Conservation (phyloP, 1,140 invertebrate species). For the Samia ricini region DNA sequence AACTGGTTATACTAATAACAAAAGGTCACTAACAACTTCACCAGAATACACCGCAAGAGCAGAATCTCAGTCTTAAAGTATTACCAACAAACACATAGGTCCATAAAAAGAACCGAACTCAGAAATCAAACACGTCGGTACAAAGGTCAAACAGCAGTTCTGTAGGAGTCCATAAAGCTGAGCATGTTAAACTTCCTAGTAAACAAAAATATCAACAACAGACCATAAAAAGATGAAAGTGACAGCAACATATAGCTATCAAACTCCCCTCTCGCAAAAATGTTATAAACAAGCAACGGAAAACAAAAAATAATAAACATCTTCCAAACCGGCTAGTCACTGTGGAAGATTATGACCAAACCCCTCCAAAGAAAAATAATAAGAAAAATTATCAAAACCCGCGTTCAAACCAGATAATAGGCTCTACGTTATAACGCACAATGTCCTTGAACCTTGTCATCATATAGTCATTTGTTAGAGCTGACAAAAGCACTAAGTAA, state of each 20-base stretch:
- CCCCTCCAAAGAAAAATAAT: neutral
- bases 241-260: neutral
- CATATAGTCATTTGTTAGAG: neutral
- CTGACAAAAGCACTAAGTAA: neutral
- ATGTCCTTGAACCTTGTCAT: neutral
- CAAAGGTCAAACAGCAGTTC: neutral
- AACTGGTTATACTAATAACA: constrained; percentile 1
- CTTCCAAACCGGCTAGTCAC: no score
- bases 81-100: no score
- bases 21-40: neutral
- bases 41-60: no score
- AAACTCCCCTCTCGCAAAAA: neutral
- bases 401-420: neutral
- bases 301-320: neutral
- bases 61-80: no score
- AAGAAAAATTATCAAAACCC: no score
- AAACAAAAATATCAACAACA: neutral
- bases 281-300: neutral
- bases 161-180: neutral
- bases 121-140: no score
- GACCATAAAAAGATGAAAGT: neutral
- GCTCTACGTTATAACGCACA: neutral
- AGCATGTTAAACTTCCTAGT: neutral
- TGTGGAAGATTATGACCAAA: constrained; percentile 1
- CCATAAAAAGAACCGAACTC: no score